Evolutionary conservation across 2,888 invertebrate species (phyloP).

Genomic region (Acanthosepion lycidas): DNA sequence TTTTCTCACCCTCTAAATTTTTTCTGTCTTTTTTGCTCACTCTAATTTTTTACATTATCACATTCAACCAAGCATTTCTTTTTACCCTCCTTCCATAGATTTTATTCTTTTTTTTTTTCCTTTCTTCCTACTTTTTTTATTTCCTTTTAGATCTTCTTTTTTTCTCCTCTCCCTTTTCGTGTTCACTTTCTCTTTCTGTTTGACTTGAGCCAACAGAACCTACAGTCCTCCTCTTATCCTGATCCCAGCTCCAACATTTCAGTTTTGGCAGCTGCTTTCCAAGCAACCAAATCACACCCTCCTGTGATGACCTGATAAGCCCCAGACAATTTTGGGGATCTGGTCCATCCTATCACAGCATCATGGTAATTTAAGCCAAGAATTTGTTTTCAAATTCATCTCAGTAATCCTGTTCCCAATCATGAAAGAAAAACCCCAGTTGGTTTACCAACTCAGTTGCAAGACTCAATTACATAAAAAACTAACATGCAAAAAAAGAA

Average conservation of each 20-base stretch:
- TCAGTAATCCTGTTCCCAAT: not conserved
- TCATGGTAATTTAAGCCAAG: not conserved
- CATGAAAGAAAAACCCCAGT: not conserved
- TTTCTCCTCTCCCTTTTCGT: not conserved
- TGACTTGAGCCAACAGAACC: not conserved
- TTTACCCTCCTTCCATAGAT: too few relatives aligned
- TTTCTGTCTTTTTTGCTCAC: not conserved
- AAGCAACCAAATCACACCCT: slow-evolving; percentile 5
- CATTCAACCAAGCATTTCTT: not conserved
- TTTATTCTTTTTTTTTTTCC: not conserved
- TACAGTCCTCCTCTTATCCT: not conserved
- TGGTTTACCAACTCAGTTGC: not conserved
- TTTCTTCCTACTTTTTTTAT: not conserved
- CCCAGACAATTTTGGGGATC: not conserved
- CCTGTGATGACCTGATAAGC: not conserved
- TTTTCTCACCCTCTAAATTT: not conserved
- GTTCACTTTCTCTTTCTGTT: not conserved
- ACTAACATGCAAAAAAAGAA: not conserved
- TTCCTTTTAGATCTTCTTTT: not conserved
- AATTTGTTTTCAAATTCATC: not conserved
- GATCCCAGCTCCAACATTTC: not conserved
- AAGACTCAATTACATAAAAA: not conserved
- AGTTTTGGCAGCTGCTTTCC: not conserved
- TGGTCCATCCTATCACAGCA: not conserved
- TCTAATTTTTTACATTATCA: not conserved